Conservation (phyloP, 30 jellyfish, hydroid and myxozoan species). For the Aurelia aurita region DNA sequence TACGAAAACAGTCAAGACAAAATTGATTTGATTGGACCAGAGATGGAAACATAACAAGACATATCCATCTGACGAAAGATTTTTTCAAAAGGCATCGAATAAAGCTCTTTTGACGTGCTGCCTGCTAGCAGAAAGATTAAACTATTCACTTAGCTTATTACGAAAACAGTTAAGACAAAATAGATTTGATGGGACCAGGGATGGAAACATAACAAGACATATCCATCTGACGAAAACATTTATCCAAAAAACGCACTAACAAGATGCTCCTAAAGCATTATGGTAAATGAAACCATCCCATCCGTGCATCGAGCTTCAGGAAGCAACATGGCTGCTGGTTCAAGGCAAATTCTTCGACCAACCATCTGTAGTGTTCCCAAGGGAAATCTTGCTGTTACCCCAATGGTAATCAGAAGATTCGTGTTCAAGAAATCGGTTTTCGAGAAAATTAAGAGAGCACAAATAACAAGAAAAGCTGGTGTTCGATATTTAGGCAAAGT, state of each 20-base stretch:
- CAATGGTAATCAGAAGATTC: constrained; percentile 28
- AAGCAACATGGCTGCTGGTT: constrained; percentile 28
- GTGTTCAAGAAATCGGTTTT: neutral
- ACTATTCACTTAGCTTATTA: too few relatives aligned
- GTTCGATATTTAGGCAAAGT: neutral
- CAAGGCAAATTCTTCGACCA: constrained; percentile 51
- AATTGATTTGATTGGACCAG: too few relatives aligned
- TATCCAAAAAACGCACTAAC: neutral
- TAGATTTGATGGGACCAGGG: neutral
- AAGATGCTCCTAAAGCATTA: neutral
- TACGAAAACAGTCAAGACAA: too few relatives aligned
- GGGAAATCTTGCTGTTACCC: constrained; percentile 59
- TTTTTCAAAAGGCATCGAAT: too few relatives aligned
- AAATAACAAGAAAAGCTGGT: neutral
- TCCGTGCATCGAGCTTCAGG: constrained; percentile 14
- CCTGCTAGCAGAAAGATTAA: too few relatives aligned
- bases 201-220: neutral
- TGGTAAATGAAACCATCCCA: constrained; percentile 34
- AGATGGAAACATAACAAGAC: too few relatives aligned
- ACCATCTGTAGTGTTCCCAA: constrained; percentile 60
- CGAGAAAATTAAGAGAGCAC: constrained; percentile 1
- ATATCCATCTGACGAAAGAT: too few relatives aligned
- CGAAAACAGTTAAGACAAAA: too few relatives aligned
- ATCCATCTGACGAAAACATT: neutral
- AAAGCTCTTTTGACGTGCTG: too few relatives aligned